A percentile compares a stretch with the other conserved stretches of the same genome.
Evolutionary conservation across 2,888 invertebrate species (phyloP).

Genomic region (Diplolepis rosae): DNA sequence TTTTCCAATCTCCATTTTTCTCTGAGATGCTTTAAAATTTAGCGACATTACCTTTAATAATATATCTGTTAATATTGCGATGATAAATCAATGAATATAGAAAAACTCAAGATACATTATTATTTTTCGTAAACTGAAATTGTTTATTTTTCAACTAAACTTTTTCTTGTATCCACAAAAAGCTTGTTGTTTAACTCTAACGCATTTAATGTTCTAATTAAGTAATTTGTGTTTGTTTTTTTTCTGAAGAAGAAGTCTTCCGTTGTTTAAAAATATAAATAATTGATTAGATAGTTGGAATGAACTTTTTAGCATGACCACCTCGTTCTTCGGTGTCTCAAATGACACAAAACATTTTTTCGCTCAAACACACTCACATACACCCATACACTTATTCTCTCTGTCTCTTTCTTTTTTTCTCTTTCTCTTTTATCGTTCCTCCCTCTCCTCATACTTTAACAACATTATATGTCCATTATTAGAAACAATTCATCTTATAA

Average conservation of each 20-base stretch:
- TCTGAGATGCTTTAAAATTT: not conserved
- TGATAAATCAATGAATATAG: not conserved
- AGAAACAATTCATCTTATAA: constrained; percentile 64
- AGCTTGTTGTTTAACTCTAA: not conserved
- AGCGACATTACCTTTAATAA: not conserved
- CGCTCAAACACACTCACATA: constrained; percentile 22
- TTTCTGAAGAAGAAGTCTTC: not conserved
- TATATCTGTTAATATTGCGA: not conserved
- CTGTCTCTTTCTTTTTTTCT: constrained; percentile 15
- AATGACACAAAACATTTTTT: not conserved
- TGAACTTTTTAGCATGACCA: constrained; percentile 48
- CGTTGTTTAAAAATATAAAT: not conserved
- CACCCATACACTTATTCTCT: constrained; percentile 30
- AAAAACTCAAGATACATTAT: not conserved
- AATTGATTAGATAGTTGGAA: not conserved
- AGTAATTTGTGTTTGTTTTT: constrained; percentile 1
- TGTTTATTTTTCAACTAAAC: not conserved
- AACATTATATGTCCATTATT: constrained; percentile 64
- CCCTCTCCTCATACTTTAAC: constrained; percentile 56
- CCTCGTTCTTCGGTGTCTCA: constrained; percentile 15
- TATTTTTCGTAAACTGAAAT: not conserved
- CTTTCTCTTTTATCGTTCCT: constrained; percentile 10
- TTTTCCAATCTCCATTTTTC: too few relatives aligned
- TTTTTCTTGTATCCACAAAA: not conserved
- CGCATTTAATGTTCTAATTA: not conserved